phyloP scores from a whole-genome alignment of 2,113 vertebrate genomes.

The Ammodytes dubius region DNA sequence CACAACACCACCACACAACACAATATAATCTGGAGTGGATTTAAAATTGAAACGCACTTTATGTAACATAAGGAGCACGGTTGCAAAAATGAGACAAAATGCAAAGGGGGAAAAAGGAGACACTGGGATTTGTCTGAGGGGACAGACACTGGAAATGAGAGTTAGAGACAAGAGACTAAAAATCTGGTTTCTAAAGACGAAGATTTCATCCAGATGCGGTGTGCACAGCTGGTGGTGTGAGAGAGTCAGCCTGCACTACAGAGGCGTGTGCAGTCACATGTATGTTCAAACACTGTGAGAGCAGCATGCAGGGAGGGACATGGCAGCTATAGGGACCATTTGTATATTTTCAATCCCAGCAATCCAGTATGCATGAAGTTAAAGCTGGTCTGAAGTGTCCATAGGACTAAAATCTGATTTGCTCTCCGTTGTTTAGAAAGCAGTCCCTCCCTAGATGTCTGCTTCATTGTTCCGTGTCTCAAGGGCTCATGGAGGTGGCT shows the following conservation, averaged over 20 bases:
- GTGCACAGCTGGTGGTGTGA: neutral
- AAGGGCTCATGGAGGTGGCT: too few relatives aligned
- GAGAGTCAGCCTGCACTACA: neutral
- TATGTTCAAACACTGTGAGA: neutral
- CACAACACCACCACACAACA: conserved; percentile 12
- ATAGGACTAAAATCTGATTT: too few relatives aligned
- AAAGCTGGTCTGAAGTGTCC: too few relatives aligned
- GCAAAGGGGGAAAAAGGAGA: neutral
- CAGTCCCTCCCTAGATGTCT: too few relatives aligned
- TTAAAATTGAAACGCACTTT: conserved; percentile 30
- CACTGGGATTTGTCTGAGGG: neutral
- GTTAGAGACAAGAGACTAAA: neutral
- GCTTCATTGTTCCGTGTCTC: too few relatives aligned
- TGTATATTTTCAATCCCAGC: neutral
- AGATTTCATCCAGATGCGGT: neutral
- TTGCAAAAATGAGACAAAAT: neutral
- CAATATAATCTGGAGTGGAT: conserved; percentile 15
- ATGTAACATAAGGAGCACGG: neutral
- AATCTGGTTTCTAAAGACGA: neutral
- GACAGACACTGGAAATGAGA: neutral
- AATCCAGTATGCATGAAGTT: too few relatives aligned
- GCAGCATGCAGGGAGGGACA: neutral
- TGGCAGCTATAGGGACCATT: too few relatives aligned
- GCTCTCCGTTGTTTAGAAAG: too few relatives aligned
- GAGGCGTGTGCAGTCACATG: neutral